These are phyloP conservation scores for Noctua comes DNA, from an alignment of 2,888 invertebrate species.

Conservation along the genomic window DNA sequence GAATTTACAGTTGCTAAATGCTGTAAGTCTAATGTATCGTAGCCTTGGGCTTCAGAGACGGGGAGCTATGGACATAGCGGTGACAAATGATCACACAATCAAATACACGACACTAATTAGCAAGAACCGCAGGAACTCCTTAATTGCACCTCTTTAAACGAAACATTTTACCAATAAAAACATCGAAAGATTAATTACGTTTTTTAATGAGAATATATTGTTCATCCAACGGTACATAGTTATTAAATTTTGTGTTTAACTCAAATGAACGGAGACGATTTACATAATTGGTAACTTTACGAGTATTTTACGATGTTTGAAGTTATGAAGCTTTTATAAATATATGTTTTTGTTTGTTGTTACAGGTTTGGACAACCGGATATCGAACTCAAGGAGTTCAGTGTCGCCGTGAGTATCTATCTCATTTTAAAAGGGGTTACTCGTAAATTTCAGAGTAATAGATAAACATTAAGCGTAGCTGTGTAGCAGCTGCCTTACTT, in stretches of 20 bases:
- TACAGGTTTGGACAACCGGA: conserved; percentile 88
- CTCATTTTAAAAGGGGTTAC: conserved; percentile 35
- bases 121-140: conserved; percentile 3
- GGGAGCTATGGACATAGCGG: neutral
- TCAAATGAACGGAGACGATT: conserved; percentile 43
- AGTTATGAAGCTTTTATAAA: conserved; percentile 39
- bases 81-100: conserved; percentile 18
- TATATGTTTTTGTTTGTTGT: conserved; percentile 69
- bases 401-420: conserved; percentile 86
- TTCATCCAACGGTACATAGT: conserved; percentile 48
- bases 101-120: conserved; percentile 40
- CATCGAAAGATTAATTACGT: conserved; percentile 42
- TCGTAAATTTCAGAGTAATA: conserved; percentile 15
- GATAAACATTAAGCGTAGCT: conserved; percentile 24
- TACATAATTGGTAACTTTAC: conserved; percentile 55
- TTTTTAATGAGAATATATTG: conserved; percentile 46
- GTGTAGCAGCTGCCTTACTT: conserved; percentile 19
- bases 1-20: conserved; percentile 22
- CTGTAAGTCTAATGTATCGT: conserved; percentile 12
- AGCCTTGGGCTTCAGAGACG: conserved; percentile 22
- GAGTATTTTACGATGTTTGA: conserved; percentile 42
- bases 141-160: conserved; percentile 28
- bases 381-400: conserved; percentile 87
- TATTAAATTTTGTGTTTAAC: conserved; percentile 48
- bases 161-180: conserved; percentile 23